Conservation (phyloP, 2,113 vertebrate genomes). For the Megaceryle maxima region DNA sequence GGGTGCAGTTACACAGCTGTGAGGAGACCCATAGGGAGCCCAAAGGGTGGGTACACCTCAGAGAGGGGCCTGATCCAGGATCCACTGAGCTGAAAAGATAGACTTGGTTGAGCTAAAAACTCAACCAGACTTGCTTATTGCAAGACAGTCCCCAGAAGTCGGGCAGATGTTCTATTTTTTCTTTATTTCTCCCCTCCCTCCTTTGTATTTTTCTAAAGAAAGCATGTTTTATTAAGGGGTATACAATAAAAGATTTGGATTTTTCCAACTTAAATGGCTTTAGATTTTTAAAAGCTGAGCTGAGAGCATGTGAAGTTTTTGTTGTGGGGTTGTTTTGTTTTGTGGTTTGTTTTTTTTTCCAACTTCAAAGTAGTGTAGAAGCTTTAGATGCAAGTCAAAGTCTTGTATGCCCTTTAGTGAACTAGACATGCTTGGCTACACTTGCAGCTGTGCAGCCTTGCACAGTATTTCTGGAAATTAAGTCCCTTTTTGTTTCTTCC, state of each 20-base stretch:
- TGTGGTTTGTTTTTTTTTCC: neutral
- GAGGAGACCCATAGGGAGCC: neutral
- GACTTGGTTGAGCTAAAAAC: neutral
- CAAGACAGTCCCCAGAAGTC: neutral
- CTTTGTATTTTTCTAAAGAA: neutral
- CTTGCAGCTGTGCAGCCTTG: conserved; percentile 5
- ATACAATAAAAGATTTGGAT: neutral
- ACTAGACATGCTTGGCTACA: neutral
- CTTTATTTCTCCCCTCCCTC: no score
- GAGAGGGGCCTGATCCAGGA: neutral
- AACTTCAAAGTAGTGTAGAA: conserved; percentile 10
- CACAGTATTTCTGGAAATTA: conserved; percentile 2
- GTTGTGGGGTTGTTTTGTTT: neutral
- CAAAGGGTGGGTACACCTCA: neutral
- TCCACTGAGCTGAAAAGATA: neutral
- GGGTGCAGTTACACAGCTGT: neutral
- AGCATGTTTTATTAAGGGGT: neutral
- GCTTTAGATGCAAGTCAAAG: neutral
- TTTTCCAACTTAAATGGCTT: neutral
- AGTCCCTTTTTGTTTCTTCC: neutral
- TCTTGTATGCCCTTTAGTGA: neutral
- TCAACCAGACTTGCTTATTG: neutral
- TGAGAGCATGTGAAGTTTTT: neutral
- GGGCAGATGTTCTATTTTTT: neutral
- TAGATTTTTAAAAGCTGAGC: neutral